Evolutionary conservation across 2,888 invertebrate species (phyloP).

Genomic region (Dione juno): DNA sequence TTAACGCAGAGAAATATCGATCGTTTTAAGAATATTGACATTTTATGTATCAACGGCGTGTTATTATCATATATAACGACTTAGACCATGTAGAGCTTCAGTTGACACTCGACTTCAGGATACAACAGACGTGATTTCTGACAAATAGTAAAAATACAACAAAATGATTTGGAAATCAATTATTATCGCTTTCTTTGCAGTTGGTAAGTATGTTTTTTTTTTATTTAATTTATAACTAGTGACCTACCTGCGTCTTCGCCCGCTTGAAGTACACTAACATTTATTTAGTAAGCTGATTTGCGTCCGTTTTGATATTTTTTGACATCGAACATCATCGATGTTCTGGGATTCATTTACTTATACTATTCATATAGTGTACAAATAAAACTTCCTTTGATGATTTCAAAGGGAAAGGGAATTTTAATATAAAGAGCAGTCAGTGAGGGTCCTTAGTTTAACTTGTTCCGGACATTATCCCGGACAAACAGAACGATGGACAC

Average conservation of each 20-base stretch:
- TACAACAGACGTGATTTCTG: slow-evolving; percentile 40
- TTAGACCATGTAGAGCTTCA: slow-evolving; percentile 51
- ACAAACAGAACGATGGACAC: no score
- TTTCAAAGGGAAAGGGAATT: no score
- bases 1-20: slow-evolving; percentile 14
- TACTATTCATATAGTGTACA: no score
- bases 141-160: slow-evolving; percentile 39
- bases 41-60: slow-evolving; percentile 45
- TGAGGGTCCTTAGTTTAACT: no score
- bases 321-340: no score
- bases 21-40: slow-evolving; percentile 40
- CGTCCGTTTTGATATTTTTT: no score
- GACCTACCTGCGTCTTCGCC: not conserved
- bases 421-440: no score
- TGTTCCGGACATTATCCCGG: no score
- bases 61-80: slow-evolving; percentile 52
- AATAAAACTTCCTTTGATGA: no score
- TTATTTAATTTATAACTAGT: not conserved
- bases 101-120: slow-evolving; percentile 52
- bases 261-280: no score
- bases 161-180: slow-evolving; percentile 65
- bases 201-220: slow-evolving; percentile 57
- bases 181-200: slow-evolving; percentile 55
- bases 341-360: no score
- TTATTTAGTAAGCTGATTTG: no score